These are phyloP conservation scores for Pogona vitticeps DNA, from an alignment of 2,113 vertebrate genomes.

Conservation along the genomic window DNA sequence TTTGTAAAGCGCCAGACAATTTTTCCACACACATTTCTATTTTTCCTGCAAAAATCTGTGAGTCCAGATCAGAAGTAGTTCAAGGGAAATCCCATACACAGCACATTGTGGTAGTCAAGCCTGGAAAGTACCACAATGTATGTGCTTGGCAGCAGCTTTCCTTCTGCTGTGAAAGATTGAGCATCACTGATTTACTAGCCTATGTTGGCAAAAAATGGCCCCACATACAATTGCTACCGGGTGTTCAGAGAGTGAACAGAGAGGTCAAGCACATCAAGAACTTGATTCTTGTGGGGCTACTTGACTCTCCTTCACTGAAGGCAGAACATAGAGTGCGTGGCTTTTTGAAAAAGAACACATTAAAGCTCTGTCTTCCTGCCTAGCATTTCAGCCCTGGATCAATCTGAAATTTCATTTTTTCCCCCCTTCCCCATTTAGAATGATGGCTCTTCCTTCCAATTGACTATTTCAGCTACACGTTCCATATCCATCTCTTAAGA, in stretches of 20 bases:
- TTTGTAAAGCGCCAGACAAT: too few relatives aligned
- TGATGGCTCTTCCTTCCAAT: background rate
- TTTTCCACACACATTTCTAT: too few relatives aligned
- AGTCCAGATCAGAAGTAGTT: background rate
- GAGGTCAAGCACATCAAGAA: background rate
- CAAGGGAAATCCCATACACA: background rate
- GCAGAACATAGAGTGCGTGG: too few relatives aligned
- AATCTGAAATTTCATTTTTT: constrained; percentile 2
- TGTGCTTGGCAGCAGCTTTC: background rate
- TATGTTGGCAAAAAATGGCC: background rate
- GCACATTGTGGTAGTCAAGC: background rate
- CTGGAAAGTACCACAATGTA: background rate
- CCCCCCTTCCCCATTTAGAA: constrained; percentile 8
- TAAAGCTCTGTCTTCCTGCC: background rate
- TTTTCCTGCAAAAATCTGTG: too few relatives aligned
- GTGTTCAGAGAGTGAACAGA: background rate
- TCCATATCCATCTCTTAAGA: constrained; percentile 27
- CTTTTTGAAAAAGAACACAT: background rate
- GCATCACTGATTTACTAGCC: background rate
- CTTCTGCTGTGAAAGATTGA: background rate
- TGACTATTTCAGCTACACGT: background rate
- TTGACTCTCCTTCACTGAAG: background rate
- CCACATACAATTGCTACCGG: background rate
- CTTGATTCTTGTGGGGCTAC: background rate
- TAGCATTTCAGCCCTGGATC: background rate